Base-by-base conservation (phyloP, 1,140 invertebrate species). In the Camponotus vicinus region DNA sequence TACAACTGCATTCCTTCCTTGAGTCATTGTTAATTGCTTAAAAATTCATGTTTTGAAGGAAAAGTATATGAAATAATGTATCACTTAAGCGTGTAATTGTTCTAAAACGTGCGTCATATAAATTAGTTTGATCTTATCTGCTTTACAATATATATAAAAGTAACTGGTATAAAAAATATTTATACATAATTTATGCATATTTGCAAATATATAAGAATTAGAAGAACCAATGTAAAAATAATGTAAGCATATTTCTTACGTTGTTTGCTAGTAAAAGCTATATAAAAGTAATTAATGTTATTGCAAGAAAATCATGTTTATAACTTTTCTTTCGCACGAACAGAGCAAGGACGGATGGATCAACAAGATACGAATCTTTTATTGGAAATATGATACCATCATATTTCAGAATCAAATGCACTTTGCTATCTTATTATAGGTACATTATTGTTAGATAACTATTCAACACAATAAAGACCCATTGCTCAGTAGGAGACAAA, bases 1-100 rank as follows among this genome's bases (percentile, higher is more conserved):
- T 70, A 80, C 64, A 89, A 45, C 71, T 77, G 84, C 85, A 89
- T 89, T 89, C 88, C 77, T 89, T 89, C 77, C 73, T 61, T 84
- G 73, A 88, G 61, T 59, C 49, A 70, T 57, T 66, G 34, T 55
- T 40, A 61, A 71, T 55, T 37, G 73, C 63, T 27, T n/a, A 69
- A 64, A 52, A 42, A 61, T 57, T 73, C n/a, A 15, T 32, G 66
- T 71, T 21, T 45, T 5, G 64, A 73, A 64, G 40, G 21, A 82
- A 61, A 21, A 52, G 15, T 45, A 7, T 27, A 70, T 15, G 13
- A 27, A 80, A 15, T 52, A 52, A 52, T 49, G 4, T 52, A 52
- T 52, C 15, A 52, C 0, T 15, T 40, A 11, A 21, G 40, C 13
- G 4, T 15, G 9, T 15, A 15, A 40, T 42, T 70, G 8, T 80